These are phyloP conservation scores for Drosophila setosimentum DNA, from an alignment of 2,888 invertebrate species.

Conservation along the genomic window DNA sequence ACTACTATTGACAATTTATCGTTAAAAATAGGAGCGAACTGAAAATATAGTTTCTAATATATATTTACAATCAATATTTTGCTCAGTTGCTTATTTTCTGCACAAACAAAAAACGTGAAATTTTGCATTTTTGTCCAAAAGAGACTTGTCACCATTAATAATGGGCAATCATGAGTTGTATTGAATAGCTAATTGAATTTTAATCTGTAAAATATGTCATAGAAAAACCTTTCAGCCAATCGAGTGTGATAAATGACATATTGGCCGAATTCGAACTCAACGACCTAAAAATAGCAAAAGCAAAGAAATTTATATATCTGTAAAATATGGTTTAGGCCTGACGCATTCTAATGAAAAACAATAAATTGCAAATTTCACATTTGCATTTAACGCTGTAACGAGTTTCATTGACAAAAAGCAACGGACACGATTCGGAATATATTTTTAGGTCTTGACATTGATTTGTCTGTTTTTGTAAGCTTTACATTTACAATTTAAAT, in stretches of 20 bases:
- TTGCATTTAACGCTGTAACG: conserved; percentile 62
- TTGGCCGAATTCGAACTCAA: conserved; percentile 3
- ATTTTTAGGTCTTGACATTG: conserved; percentile 4
- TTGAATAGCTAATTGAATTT: conserved; percentile 34
- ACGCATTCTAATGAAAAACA: conserved; percentile 50
- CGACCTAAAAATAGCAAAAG: conserved; percentile 31
- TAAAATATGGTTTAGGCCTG: conserved; percentile 24
- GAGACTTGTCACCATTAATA: conserved; percentile 38
- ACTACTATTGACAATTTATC: neutral
- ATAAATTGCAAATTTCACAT: conserved; percentile 53
- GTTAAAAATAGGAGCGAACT: neutral
- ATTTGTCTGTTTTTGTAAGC: conserved; percentile 17
- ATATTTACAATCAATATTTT: neutral
- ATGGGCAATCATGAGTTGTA: conserved; percentile 2
- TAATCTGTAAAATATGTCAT: conserved; percentile 48
- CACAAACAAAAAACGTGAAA: neutral
- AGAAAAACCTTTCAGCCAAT: conserved; percentile 28
- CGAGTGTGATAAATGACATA: conserved; percentile 54
- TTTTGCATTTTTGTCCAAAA: neutral
- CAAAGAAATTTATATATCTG: neutral
- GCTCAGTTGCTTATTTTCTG: neutral
- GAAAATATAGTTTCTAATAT: neutral
- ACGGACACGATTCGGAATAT: conserved; percentile 11
- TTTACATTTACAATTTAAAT: conserved; percentile 29
- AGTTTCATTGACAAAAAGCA: conserved; percentile 51